Evolutionary conservation across 2,797 vertebrate genomes (phyloP), one percentile per base, ranked within the genome.

Genomic region (Pseudochirops cupreus): DNA sequence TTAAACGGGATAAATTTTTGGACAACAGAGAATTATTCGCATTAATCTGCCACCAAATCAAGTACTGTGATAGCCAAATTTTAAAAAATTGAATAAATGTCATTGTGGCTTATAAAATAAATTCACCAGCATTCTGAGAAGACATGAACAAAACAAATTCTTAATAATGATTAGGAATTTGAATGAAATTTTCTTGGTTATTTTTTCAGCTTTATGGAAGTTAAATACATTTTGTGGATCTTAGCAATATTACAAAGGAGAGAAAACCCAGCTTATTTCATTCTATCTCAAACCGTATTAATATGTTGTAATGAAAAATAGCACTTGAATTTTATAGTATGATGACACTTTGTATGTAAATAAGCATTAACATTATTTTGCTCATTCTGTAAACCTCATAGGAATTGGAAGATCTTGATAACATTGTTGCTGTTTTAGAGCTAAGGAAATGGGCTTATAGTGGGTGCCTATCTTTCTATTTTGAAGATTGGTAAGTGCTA

Each of bases 41-140:
- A 28, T 58, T 10, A 58, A 58, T 58, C 7, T 58, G 6, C 24
- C 24, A 57, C 56, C 6, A 26, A 57, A 21, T 57, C 5, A 57
- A 28, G 26, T 58, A 58, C 1, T 58, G 26, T 58, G 26, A 58
- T 58, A 28, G 57, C 12, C 57, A 58, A 28, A 9, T 57, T 58
- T 28, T 26, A 1, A 6, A 6, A 26, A 57, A 57, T 7, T n/a
- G 0, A 39, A 82, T 33, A 87, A 56, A 2, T 91, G 91, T 82
- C 91, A 55, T 56, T 54, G 24, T 82, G 87, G 46, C 87, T 94
- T 93, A 91, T 1, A 39, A 93, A 62, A 82, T 50, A 91, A 52
- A 90, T 93, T 74, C 74, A 93, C 2, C 11, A 11, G 0, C 18
- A 57, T 62, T 87, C 5, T 28, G 28, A 7, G 18, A n/a, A 14